Evolutionary conservation across 2,888 invertebrate genomes (phyloP).

Genomic region (Melanophora roralis): DNA sequence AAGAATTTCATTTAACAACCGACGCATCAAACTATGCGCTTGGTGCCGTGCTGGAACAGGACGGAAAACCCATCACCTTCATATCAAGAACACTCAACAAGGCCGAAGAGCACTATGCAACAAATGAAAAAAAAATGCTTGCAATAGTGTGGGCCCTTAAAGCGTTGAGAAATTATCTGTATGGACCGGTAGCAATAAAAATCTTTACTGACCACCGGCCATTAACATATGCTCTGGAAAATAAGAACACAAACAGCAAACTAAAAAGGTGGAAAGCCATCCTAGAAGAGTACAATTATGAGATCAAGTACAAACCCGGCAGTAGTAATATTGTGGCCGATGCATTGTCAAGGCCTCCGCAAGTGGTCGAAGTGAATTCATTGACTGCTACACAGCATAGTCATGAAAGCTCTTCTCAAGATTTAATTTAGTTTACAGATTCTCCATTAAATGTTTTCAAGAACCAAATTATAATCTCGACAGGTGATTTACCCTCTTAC

Average conservation of each 20-base stretch:
- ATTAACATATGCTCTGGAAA: not conserved
- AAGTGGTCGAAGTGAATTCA: not conserved
- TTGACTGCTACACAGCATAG: not conserved
- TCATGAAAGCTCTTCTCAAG: not conserved
- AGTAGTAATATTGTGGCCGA: conserved; percentile 8
- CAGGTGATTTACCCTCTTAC: not conserved
- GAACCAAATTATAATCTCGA: not conserved
- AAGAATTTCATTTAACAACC: conserved; percentile 18
- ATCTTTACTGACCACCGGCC: conserved; percentile 12
- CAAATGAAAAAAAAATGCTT: conserved; percentile 38
- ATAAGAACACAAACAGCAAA: conserved; percentile 21
- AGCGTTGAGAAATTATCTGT: conserved; percentile 27
- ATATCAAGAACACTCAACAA: conserved; percentile 45
- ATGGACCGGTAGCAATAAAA: conserved; percentile 3
- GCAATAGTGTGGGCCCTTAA: conserved; percentile 22
- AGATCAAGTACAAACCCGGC: conserved; percentile 11
- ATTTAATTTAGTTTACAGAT: conserved; percentile 7
- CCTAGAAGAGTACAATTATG: conserved; percentile 22
- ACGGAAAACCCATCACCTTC: conserved; percentile 30
- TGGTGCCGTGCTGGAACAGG: conserved; percentile 12
- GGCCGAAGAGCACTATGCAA: conserved; percentile 41
- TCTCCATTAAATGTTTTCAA: conserved; percentile 12
- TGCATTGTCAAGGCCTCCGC: conserved; percentile 6
- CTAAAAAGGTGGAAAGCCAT: conserved; percentile 16
- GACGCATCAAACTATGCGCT: conserved; percentile 22